Base-by-base conservation (phyloP, 2,113 vertebrate species). In the Sapayoa aenigma region DNA sequence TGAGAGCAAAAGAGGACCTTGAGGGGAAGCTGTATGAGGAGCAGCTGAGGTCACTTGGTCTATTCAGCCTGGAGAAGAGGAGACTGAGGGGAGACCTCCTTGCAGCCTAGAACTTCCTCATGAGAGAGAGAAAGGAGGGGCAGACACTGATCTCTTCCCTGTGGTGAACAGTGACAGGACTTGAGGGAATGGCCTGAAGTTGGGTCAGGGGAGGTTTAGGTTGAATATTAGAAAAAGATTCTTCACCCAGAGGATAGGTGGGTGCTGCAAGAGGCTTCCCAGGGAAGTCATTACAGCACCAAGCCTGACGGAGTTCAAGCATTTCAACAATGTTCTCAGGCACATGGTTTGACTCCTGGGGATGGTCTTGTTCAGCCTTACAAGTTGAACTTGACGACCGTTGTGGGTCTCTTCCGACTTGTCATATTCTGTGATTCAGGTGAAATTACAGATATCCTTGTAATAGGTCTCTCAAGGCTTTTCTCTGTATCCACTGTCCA, bases 381-480 rank as follows among this genome's bases (percentile, higher is more conserved):
- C 21, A 27, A 9, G 11, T 14, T 41, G 37, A 21, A 62, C 25
- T 39, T 9, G 9, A 28, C 19, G 37, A 39, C 28, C 60, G 17
- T 41, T 30, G 37, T 41, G 11, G 11, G 12, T 62, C 25, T 8
- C 18, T 63, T 56, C 58, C 35, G 17, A 37, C 23, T 59, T 24
- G 17, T 9, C 33, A 37, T 60, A 37, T 41, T 62, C 35, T 39
- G 59, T 39, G 59, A 19, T 62, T 63, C 60, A 63, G 8, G 11
- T 41, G 60, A 63, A 63, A 41, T 89, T 87, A 55, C 50, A 93
- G 41, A 69, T 83, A 73, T 52, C 10, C 27, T 21, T 67, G 60
- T 81, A 94, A 81, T 47, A 86, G 67, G 31, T 63, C 65, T 96
- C 42, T 9, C 76, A 95, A 94, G 28, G 46, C 78, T 95, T 97